Evolutionary conservation across 2,113 vertebrate genomes (phyloP), one percentile per base, ranked within the genome.

Genomic region (Sylvilagus bachmani): DNA sequence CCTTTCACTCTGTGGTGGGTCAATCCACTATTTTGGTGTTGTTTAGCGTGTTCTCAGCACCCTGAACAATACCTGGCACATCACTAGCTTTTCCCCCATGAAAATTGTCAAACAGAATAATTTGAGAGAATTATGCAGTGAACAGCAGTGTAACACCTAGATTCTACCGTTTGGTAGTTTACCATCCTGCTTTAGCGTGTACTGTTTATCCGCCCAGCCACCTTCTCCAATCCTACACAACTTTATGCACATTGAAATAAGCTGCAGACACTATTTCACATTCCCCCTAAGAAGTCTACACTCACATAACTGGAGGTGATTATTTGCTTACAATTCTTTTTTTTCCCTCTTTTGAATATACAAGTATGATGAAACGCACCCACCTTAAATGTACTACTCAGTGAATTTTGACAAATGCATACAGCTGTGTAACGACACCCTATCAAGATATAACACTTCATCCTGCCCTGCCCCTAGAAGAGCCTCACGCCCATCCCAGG

Each of bases 61-160:
- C 38, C 33, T 70, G 64, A 16, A 82, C 27, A 91, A 67, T 33
- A 61, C 12, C 9, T 74, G 33, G 22, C 36, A 66, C 53, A 93
- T 51, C 38, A 73, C 19, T 38, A 87, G 90, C 31, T 36, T 84
- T 73, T 95, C 89, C 11, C 53, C 70, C 53, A 36, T 79, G 36
- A 78, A 80, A 51, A 66, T 10, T 91, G 79, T 88, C 67, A 88
- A 89, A 87, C 31, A 86, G 31, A 89, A 25, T 85, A 86, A 92
- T 75, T 16, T 69, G 29, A 70, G 91, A 84, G 29, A 85, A 61
- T 36, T 86, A 77, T 87, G 74, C 31, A 77, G 22, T 53, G 64
- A 96, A 69, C 5, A 95, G 44, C 14, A 78, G n/a, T 70, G 33
- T 62, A 64, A 69, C 69, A 70, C 27, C 67, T 64, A 66, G 33